These are phyloP conservation scores for Apamea sordens DNA, from an alignment of 2,888 invertebrate species.

Conservation along the genomic window DNA sequence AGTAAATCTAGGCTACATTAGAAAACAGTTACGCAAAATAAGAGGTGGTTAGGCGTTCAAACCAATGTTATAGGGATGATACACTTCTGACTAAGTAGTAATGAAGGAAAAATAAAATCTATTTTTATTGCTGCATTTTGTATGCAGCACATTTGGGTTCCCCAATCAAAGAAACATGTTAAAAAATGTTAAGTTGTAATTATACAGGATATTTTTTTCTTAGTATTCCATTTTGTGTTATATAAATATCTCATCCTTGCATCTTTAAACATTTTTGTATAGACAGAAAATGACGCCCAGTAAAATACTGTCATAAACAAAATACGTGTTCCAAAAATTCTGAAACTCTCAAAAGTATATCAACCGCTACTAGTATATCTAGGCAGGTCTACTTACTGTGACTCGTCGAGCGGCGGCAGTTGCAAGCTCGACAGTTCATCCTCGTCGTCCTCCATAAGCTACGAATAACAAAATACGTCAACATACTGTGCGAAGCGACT, in stretches of 20 bases:
- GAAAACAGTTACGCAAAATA: constrained; percentile 55
- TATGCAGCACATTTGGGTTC: not conserved
- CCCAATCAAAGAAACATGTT: not conserved
- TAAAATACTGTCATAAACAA: not conserved
- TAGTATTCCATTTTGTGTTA: not conserved
- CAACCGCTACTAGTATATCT: constrained; percentile 11
- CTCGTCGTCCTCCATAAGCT: constrained; percentile 86
- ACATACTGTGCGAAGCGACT: constrained; percentile 88
- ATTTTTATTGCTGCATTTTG: not conserved
- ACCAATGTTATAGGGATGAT: constrained; percentile 14
- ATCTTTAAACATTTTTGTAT: not conserved
- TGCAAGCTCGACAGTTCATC: constrained; percentile 79
- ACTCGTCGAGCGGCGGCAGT: constrained; percentile 84
- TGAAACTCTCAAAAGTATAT: constrained; percentile 39
- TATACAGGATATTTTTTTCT: not conserved
- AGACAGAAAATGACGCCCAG: not conserved
- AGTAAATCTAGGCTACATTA: constrained; percentile 20
- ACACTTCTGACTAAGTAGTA: constrained; percentile 34
- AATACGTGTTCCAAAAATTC: not conserved
- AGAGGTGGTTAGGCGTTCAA: constrained; percentile 66
- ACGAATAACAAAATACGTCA: constrained; percentile 85
- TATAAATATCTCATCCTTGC: not conserved
- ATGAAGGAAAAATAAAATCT: not conserved
- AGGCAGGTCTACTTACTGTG: constrained; percentile 80
- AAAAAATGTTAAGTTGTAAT: not conserved